A percentile compares a stretch with the other conserved stretches of the same genome.
Conservation (phyloP, 2,113 vertebrate species). For the Beaufortia kweichowensis region DNA sequence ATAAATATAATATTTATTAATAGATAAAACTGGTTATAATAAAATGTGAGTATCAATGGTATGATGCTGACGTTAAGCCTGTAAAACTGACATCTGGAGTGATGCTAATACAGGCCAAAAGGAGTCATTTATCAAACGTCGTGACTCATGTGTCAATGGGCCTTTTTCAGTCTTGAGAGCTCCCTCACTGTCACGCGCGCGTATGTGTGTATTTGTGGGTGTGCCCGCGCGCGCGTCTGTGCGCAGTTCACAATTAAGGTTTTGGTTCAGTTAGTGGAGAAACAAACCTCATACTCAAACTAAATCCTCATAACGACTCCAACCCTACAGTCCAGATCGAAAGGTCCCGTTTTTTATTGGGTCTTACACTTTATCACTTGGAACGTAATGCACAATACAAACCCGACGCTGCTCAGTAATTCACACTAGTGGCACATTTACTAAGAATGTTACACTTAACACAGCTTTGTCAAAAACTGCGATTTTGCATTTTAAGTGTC, state of each 20-base stretch:
- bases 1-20: neutral
- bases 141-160: constrained; percentile 27
- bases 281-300: neutral
- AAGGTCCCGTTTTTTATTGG: neutral
- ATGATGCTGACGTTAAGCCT: neutral
- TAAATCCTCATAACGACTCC: neutral
- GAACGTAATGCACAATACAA: neutral
- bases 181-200: constrained; percentile 3
- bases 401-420: neutral
- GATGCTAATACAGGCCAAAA: neutral
- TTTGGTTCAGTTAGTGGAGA: constrained; percentile 2
- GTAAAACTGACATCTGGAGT: constrained; percentile 13
- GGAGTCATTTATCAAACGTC: constrained; percentile 13
- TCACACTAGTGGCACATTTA: constrained; percentile 21
- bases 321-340: neutral
- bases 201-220: constrained; percentile 18
- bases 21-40: neutral
- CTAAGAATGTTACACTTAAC: neutral
- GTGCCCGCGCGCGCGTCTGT: constrained; percentile 38
- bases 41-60: neutral
- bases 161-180: neutral
- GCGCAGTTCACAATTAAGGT: constrained; percentile 12
- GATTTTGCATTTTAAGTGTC: neutral
- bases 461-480: neutral
- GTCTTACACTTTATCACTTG: neutral